Evolutionary conservation across 2,888 invertebrate species (phyloP).

Genomic region (Agapostemon virescens): DNA sequence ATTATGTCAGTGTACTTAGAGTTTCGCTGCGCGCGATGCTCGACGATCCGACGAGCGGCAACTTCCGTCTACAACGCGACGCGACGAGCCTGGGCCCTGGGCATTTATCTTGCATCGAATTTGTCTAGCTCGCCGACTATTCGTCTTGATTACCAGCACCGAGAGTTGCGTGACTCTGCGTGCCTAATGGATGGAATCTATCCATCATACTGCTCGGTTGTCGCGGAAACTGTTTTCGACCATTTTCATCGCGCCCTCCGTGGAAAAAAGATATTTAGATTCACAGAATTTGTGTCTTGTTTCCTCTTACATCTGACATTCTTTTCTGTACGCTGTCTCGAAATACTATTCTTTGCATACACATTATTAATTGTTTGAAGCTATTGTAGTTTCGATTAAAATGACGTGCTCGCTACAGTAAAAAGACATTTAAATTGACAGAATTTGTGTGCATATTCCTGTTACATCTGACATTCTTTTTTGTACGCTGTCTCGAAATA

Average conservation of each 20-base stretch:
- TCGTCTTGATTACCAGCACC: constrained; percentile 7
- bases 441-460: no score
- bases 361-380: not conserved
- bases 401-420: no score
- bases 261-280: not conserved
- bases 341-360: not conserved
- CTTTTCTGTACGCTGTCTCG: not conserved
- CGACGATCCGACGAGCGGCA: constrained; percentile 6
- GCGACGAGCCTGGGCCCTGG: not conserved
- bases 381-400: not conserved
- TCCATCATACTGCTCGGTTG: not conserved
- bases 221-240: constrained; percentile 1
- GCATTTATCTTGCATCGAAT: constrained; percentile 11
- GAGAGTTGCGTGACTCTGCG: not conserved
- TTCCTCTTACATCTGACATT: not conserved
- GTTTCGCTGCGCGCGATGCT: constrained; percentile 26
- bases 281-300: not conserved
- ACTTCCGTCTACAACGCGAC: constrained; percentile 27
- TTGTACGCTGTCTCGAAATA: no score
- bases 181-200: constrained; percentile 16
- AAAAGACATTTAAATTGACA: no score
- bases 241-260: not conserved
- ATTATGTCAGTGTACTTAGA: constrained; percentile 51
- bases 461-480: no score
- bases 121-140: not conserved